phyloP scores from a whole-genome alignment of 64 coral and sea anemone genomes.

The Astreopora myriophthalma region DNA sequence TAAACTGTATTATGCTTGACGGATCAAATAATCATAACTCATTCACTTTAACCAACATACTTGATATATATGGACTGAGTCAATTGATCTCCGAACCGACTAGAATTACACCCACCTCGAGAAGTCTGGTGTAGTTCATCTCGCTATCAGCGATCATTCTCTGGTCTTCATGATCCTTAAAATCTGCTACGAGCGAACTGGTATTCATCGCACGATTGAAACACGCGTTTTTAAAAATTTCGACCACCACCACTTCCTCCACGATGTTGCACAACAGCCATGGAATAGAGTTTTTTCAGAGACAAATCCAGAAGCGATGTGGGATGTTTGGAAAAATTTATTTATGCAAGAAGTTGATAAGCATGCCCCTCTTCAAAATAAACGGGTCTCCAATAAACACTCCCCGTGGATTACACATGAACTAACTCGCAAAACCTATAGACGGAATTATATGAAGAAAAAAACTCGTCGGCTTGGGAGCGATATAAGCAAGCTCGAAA shows the following conservation, averaged over 20 bases:
- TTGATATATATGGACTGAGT: slow-evolving; percentile 44
- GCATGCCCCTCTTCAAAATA: slow-evolving; percentile 28
- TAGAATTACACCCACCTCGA: slow-evolving; percentile 16
- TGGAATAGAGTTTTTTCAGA: neutral
- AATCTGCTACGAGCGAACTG: neutral
- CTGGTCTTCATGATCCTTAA: slow-evolving; percentile 46
- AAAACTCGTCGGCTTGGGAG: slow-evolving; percentile 7
- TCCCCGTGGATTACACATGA: slow-evolving; percentile 45
- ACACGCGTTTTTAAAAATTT: slow-evolving; percentile 23
- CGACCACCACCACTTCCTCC: slow-evolving; percentile 26
- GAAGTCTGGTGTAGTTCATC: slow-evolving; percentile 33
- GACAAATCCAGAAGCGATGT: slow-evolving; percentile 23
- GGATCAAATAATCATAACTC: neutral
- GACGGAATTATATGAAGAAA: slow-evolving; percentile 44
- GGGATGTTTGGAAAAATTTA: slow-evolving; percentile 34
- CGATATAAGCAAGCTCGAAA: slow-evolving; percentile 55
- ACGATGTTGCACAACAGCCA: slow-evolving; percentile 6
- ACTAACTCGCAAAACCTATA: neutral
- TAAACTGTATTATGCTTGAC: slow-evolving; percentile 48
- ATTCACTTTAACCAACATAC: neutral
- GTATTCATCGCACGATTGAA: neutral
- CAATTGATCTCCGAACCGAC: slow-evolving; percentile 53
- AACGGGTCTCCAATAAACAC: slow-evolving; percentile 40
- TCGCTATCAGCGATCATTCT: slow-evolving; percentile 42
- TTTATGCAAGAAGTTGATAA: slow-evolving; percentile 35